phyloP scores from a whole-genome alignment of 2,797 vertebrate species.

The Amphiprion clarkii region DNA sequence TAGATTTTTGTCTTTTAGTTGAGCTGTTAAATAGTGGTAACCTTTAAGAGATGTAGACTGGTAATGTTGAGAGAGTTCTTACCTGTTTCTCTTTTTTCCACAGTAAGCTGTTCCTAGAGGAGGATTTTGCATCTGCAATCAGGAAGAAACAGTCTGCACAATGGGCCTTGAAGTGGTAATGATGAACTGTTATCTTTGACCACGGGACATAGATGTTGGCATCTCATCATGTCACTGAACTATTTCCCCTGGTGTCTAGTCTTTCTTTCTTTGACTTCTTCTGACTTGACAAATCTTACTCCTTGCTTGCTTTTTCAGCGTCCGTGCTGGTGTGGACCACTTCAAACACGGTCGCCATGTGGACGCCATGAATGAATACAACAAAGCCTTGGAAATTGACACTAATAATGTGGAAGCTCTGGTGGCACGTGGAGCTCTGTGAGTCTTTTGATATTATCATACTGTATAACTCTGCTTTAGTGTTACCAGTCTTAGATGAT shows the following conservation, averaged over 20 bases:
- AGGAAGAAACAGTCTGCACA: slow-evolving; percentile 95
- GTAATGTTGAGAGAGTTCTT: neutral
- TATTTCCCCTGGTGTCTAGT: neutral
- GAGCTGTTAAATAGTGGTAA: neutral
- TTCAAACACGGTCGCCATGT: slow-evolving; percentile 95
- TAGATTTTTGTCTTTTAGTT: neutral
- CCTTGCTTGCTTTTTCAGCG: slow-evolving; percentile 77
- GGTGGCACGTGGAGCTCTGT: slow-evolving; percentile 97
- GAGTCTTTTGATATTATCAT: slow-evolving; percentile 74
- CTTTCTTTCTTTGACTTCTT: neutral
- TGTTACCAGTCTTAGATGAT: neutral
- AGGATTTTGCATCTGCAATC: slow-evolving; percentile 93
- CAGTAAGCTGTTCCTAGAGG: slow-evolving; percentile 93
- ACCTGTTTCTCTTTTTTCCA: slow-evolving; percentile 25
- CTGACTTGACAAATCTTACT: neutral
- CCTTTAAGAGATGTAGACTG: neutral
- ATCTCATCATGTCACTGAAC: neutral
- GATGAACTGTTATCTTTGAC: neutral
- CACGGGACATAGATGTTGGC: neutral
- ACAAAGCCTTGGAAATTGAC: slow-evolving; percentile 97
- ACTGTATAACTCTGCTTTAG: neutral
- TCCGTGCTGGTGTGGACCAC: slow-evolving; percentile 95
- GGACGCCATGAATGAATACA: slow-evolving; percentile 99
- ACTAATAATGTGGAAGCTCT: slow-evolving; percentile 94
- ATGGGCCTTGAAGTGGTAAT: slow-evolving; percentile 97